Conservation (phyloP, 2,797 vertebrate species). For the Kryptolebias ocellatus region DNA sequence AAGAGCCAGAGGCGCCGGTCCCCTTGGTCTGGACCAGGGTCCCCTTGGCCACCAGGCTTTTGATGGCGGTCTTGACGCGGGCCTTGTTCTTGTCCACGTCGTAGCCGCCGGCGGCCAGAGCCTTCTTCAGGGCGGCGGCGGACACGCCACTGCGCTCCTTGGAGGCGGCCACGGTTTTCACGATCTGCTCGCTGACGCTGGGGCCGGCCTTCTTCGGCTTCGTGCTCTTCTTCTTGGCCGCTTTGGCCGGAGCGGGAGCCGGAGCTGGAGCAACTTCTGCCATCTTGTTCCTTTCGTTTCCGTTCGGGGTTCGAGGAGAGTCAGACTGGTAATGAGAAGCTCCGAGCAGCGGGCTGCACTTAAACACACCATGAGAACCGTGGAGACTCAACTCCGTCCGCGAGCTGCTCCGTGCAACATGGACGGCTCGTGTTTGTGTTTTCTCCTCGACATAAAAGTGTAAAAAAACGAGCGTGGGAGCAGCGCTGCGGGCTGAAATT, state of each 20-base stretch:
- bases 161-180: slow-evolving; percentile 53
- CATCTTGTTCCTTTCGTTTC: background rate
- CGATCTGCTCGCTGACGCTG: slow-evolving; percentile 55
- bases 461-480: background rate
- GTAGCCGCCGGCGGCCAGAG: no score
- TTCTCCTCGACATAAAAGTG: slow-evolving; percentile 40
- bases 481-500: background rate
- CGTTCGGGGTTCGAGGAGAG: background rate
- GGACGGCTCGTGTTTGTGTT: slow-evolving; percentile 46
- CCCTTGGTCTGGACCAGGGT: slow-evolving; percentile 82
- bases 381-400: slow-evolving; percentile 56
- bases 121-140: no score
- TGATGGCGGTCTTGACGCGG: no score
- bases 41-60: slow-evolving; percentile 60
- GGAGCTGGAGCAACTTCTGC: slow-evolving; percentile 47
- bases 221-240: slow-evolving; percentile 25
- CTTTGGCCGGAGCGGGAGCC: slow-evolving; percentile 41
- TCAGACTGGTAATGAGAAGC: background rate
- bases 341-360: background rate
- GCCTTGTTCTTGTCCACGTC: no score
- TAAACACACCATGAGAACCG: slow-evolving; percentile 70
- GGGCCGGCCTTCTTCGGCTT: slow-evolving; percentile 42
- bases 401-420: background rate
- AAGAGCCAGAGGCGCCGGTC: slow-evolving; percentile 79
- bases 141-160: slow-evolving; percentile 31